Evolutionary conservation across 2,888 invertebrate genomes (phyloP).

Genomic region (Chymomyza caudatula): DNA sequence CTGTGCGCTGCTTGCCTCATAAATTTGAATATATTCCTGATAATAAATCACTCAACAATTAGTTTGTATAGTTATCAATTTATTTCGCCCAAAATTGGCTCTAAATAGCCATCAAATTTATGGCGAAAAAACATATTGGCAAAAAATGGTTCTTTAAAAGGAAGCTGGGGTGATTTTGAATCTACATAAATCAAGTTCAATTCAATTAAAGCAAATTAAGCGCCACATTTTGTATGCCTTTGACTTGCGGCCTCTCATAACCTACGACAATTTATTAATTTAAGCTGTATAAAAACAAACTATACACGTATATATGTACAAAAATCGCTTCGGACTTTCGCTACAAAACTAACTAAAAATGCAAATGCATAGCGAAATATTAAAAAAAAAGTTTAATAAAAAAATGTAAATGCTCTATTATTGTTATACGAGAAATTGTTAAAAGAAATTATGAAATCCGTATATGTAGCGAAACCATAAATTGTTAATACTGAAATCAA

Average conservation of each 20-base stretch:
- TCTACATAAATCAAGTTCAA: constrained; percentile 63
- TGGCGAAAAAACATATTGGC: constrained; percentile 3
- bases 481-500: constrained; percentile 67
- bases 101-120: constrained; percentile 29
- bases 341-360: constrained; percentile 22
- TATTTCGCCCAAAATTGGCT: background rate
- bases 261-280: constrained; percentile 69
- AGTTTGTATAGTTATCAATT: background rate
- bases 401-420: background rate
- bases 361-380: constrained; percentile 38
- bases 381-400: constrained; percentile 26
- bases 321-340: constrained; percentile 4
- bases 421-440: background rate
- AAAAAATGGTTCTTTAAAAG: constrained; percentile 4
- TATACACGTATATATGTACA: background rate
- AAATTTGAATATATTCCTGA: constrained; percentile 31
- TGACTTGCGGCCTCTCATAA: constrained; percentile 47
- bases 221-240: constrained; percentile 43
- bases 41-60: constrained; percentile 41
- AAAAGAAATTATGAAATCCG: background rate
- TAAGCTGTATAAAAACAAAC: constrained; percentile 15
- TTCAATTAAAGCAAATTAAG: constrained; percentile 59
- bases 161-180: background rate
- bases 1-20: constrained; percentile 22
- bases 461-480: constrained; percentile 40